A percentile compares a stretch with the other conserved stretches of the same genome.
These are phyloP conservation scores for Protaetia brevitarsis DNA, from an alignment of 1,140 invertebrate genomes.

Conservation along the genomic window DNA sequence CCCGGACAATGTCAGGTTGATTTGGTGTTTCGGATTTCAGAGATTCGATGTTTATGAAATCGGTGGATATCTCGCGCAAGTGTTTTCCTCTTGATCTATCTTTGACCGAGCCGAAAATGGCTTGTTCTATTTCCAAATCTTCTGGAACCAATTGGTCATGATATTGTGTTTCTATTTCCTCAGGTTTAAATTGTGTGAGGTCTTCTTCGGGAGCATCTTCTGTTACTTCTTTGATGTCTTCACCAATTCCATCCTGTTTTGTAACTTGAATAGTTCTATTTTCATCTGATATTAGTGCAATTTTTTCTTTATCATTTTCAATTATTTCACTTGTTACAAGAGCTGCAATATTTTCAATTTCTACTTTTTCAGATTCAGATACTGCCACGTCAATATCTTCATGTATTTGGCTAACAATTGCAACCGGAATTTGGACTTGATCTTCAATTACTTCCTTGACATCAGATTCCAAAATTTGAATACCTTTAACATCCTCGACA, in stretches of 20 bases:
- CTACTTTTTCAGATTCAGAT: neutral
- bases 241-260: neutral
- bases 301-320: slow-evolving; percentile 31
- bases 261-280: neutral
- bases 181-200: neutral
- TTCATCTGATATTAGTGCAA: slow-evolving; percentile 25
- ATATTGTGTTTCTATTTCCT: neutral
- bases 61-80: neutral
- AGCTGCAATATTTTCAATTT: neutral
- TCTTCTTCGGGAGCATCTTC: neutral
- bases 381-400: neutral
- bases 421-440: neutral
- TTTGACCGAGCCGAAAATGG: slow-evolving; percentile 48
- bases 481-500: neutral
- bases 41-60: neutral
- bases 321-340: neutral
- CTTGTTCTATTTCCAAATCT: slow-evolving; percentile 43
- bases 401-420: neutral
- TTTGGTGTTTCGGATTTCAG: neutral
- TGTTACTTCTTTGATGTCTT: neutral
- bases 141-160: neutral
- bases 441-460: neutral
- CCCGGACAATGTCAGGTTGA: neutral
- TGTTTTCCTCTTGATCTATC: slow-evolving; percentile 36
- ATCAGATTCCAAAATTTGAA: neutral